Evolutionary conservation across 2,888 invertebrate genomes (phyloP), one percentile per base, ranked within the genome.

Genomic region (Diplolepis rosae): DNA sequence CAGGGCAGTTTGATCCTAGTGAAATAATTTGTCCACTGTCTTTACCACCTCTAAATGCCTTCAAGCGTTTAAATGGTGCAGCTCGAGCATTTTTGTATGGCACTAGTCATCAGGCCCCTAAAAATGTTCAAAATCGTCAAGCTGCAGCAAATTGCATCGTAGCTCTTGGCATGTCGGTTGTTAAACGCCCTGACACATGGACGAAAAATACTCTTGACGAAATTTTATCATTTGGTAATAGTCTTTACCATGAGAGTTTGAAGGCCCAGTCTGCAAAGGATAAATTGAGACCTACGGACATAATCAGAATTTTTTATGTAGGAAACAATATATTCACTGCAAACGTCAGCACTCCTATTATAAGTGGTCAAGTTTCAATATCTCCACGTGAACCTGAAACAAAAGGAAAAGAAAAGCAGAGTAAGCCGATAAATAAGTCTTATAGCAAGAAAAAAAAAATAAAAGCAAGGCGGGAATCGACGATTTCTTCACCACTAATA

Each of bases 31-130:
- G 84, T 9, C 84, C 85, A 0, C 80, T 82, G 2, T 84, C 84
- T 71, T 68, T 88, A 18, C 88, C 88, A 1, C 82, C 86, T 0
- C 52, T 88, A 27, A 88, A 88, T 65, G 88, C 87, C 1, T 88
- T 82, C 52, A 78, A 73, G 65, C 79, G 79, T 69, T 73, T 85
- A 0, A 73, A 70, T 1, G 86, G 85, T 3, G 42, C n/a, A 42
- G 85, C 87, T 0, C 74, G 87, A 6, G 88, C 87, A 0, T 84
- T 87, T 45, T 69, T 88, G 4, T 80, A 77, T 0, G 88, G 83
- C 0, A 77, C 73, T 4, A 83, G 79, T 11, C 85, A 87, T 65
- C 85, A 87, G 61, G 83, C 78, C 0, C 77, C 81, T 1, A 83
- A 82, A 24, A 68, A 52, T 1, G 56, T 85, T 24, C 79, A 84